Evolutionary conservation across 2,888 invertebrate genomes (phyloP).

Genomic region (Acrocera orbiculus): DNA sequence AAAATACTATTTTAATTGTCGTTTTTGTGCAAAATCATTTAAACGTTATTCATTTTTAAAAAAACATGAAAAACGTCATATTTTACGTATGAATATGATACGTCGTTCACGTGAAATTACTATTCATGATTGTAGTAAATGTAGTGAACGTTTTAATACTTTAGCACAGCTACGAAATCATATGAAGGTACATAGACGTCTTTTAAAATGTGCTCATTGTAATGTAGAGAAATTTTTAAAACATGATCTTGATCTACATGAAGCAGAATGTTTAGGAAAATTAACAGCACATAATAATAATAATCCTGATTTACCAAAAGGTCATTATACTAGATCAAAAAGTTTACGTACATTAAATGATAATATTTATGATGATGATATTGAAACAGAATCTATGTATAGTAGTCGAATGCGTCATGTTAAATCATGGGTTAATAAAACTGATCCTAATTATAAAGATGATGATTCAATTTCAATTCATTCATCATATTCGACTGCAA

Average conservation of each 20-base stretch:
- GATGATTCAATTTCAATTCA: not conserved
- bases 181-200: constrained; percentile 2
- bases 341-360: not conserved
- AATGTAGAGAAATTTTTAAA: constrained; percentile 5
- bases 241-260: constrained; percentile 7
- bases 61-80: constrained; percentile 4
- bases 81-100: not conserved
- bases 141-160: constrained; percentile 3
- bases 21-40: constrained; percentile 7
- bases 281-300: not conserved
- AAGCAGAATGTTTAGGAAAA: constrained; percentile 9
- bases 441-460: not conserved
- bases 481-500: too few relatives aligned
- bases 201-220: constrained; percentile 6
- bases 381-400: not conserved
- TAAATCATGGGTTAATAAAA: not conserved
- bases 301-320: not conserved
- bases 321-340: constrained; percentile 2
- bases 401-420: not conserved
- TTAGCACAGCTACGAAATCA: not conserved
- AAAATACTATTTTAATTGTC: constrained; percentile 3
- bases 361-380: not conserved
- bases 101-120: not conserved
- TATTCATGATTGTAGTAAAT: constrained; percentile 4
- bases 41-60: not conserved